phyloP scores from a whole-genome alignment of 2,797 vertebrate genomes.

The Oophaga sylvatica region DNA sequence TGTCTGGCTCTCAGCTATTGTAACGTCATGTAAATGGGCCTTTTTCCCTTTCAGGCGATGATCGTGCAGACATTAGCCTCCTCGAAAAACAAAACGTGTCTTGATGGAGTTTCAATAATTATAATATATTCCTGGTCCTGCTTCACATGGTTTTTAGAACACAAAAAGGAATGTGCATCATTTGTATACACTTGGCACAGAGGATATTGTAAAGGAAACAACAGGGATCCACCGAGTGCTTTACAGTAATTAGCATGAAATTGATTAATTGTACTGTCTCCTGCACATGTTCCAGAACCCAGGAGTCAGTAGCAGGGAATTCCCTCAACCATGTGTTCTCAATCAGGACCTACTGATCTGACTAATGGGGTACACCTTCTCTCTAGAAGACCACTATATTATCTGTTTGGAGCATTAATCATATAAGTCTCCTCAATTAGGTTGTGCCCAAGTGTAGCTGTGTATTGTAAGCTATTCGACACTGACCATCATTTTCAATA shows the following conservation, averaged over 20 bases:
- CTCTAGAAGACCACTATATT: conserved; percentile 18
- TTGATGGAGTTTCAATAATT: conserved; percentile 19
- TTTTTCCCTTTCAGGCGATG: not conserved
- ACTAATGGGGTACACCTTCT: conserved; percentile 51
- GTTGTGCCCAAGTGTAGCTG: not conserved
- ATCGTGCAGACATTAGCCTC: conserved; percentile 27
- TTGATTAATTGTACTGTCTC: conserved; percentile 60
- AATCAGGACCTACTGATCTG: conserved; percentile 52
- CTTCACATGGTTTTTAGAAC: conserved; percentile 26
- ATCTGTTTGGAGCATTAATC: conserved; percentile 19
- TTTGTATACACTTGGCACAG: conserved; percentile 57
- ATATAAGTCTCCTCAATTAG: not conserved
- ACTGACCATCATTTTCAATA: not conserved
- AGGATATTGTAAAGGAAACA: conserved; percentile 51
- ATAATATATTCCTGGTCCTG: conserved; percentile 26
- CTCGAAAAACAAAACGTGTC: conserved; percentile 22
- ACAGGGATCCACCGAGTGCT: conserved; percentile 38
- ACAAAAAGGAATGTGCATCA: conserved; percentile 34
- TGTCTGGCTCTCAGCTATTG: conserved; percentile 5
- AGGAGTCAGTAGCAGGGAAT: conserved; percentile 43
- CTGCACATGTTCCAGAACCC: conserved; percentile 45
- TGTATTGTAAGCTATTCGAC: not conserved
- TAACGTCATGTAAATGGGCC: not conserved
- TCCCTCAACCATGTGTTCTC: conserved; percentile 51
- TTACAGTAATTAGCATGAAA: conserved; percentile 61